phyloP scores from a whole-genome alignment of 2,888 invertebrate genomes.

The Drosophila multiciliata region DNA sequence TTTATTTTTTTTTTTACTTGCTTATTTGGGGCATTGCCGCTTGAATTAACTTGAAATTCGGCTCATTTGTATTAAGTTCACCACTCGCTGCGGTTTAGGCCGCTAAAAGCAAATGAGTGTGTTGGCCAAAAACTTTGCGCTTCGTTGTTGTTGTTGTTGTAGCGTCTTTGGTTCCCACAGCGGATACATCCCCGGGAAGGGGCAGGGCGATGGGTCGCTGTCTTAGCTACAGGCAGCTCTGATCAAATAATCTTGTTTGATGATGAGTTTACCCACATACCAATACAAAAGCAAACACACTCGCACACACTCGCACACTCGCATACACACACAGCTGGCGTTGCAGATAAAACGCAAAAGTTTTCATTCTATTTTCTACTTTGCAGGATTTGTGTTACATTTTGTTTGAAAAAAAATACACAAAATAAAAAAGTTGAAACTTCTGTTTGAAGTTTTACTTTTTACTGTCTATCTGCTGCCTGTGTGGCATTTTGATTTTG shows the following conservation, averaged over 20 bases:
- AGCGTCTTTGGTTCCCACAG: constrained; percentile 16
- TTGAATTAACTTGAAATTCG: constrained; percentile 79
- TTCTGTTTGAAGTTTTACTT: constrained; percentile 66
- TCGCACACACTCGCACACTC: constrained; percentile 23
- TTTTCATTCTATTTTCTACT: constrained; percentile 79
- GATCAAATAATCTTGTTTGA: constrained; percentile 81
- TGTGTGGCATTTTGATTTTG: constrained; percentile 62
- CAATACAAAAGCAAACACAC: constrained; percentile 38
- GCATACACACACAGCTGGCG: constrained; percentile 43
- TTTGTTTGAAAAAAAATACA: constrained; percentile 45
- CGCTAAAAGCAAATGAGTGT: constrained; percentile 77
- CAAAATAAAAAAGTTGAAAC: constrained; percentile 61
- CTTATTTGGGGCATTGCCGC: constrained; percentile 58
- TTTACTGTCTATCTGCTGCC: constrained; percentile 22
- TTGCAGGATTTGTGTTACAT: constrained; percentile 77
- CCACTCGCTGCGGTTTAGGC: constrained; percentile 54
- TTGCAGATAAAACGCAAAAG: constrained; percentile 68
- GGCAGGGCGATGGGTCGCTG: constrained; percentile 33
- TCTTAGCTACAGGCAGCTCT: constrained; percentile 57
- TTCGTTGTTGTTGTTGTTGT: constrained; percentile 14
- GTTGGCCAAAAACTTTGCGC: constrained; percentile 66
- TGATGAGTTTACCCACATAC: constrained; percentile 72
- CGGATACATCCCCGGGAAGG: background rate
- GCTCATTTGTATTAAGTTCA: constrained; percentile 79
- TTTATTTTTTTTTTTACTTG: constrained; percentile 23